Evolutionary conservation across 1,140 invertebrate species (phyloP), one percentile per base, ranked within the genome.

Genomic region (Papilio machaon): DNA sequence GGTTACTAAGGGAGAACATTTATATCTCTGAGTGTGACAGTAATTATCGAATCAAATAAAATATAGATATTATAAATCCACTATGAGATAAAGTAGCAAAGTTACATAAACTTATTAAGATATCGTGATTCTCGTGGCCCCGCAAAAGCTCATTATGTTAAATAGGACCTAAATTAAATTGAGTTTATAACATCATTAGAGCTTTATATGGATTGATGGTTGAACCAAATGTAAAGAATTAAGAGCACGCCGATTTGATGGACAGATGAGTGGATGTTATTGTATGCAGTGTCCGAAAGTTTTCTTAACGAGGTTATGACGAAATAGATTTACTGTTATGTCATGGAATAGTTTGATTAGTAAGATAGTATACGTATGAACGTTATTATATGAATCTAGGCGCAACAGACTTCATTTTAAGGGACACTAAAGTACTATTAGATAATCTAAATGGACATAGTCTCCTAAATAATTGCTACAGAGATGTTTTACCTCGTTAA

Each of bases 131-230:
- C 67, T 82, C 30, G 10, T 83, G 73, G 80, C 82, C 80, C 67
- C 74, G 47, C 73, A 64, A 82, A 81, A 78, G 82, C 84, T 86
- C 83, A 86, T 86, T 86, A 82, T 85, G 84, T 81, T 83, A 84
- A 84, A 83, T 76, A 79, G 74, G 77, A 60, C n/a, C 82, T 84
- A 86, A 87, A 87, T 86, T 87, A 87, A 86, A 83, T 83, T 77
- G 81, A 78, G 78, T 82, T 83, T 86, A 84, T 84, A 82, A 82
- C 80, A 79, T 84, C 80, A 82, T 81, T 82, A 80, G 70, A 58
- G 46, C 86, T 87, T 80, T 87, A 85, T 87, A 86, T 81, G 86
- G 85, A 82, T 81, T 87, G 83, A 86, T 86, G 86, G 81, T 79
- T 79, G 81, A 77, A 80, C 82, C 79, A 84, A 67, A 75, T 76